A percentile compares a stretch with the other conserved stretches of the same genome.
These are phyloP conservation scores for Greenwoodochromis staneri DNA, from an alignment of 2,113 vertebrate genomes.

Conservation along the genomic window DNA sequence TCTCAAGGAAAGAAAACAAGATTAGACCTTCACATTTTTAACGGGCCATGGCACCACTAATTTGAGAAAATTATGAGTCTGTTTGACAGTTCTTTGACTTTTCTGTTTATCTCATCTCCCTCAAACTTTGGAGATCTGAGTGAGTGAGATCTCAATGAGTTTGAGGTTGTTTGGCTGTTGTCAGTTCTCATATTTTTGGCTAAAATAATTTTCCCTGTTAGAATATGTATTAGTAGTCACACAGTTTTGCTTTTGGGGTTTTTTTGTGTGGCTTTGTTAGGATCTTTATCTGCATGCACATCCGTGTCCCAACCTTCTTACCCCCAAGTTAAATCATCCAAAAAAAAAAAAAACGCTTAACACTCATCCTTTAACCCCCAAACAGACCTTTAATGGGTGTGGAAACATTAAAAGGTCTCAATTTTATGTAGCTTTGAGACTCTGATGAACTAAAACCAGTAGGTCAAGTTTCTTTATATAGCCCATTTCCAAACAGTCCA, in stretches of 20 bases:
- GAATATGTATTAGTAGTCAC: background rate
- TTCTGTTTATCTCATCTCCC: background rate
- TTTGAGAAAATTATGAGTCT: background rate
- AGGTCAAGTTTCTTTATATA: background rate
- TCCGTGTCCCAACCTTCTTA: background rate
- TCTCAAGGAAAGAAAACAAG: background rate
- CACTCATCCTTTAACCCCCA: background rate
- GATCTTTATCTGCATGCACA: background rate
- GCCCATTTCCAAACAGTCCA: background rate
- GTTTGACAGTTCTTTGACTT: background rate
- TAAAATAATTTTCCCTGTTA: background rate
- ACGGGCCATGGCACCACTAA: background rate
- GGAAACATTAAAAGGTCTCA: background rate
- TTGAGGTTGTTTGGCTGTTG: background rate
- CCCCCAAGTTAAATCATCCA: background rate
- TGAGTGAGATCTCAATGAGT: background rate
- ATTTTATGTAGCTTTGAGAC: background rate
- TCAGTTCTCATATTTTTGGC: background rate
- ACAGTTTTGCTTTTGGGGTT: accelerated
- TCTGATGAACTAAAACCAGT: background rate
- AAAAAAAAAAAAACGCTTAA: accelerated
- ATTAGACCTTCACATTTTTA: background rate
- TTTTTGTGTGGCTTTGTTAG: background rate
- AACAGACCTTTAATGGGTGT: accelerated
- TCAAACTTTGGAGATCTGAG: background rate